These are phyloP conservation scores for Malacosoma neustria DNA, from an alignment of 2,888 invertebrate genomes.

Conservation along the genomic window DNA sequence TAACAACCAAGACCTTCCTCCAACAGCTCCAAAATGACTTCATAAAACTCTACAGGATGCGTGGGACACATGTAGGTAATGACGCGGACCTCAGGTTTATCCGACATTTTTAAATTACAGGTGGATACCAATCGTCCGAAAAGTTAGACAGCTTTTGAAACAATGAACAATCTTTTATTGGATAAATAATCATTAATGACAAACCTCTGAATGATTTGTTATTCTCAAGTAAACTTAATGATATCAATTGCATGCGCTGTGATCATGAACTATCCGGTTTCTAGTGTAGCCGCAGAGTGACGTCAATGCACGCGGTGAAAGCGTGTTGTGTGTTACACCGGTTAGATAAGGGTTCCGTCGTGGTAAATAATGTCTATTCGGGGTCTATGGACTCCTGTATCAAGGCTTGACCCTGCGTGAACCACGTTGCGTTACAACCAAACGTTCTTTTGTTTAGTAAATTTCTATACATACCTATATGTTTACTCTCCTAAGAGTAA, in stretches of 20 bases:
- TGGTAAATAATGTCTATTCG: too few species aligned
- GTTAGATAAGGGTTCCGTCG: conserved; percentile 5
- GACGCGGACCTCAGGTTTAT: conserved; percentile 59
- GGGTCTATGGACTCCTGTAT: too few species aligned
- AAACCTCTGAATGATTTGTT: conserved; percentile 1
- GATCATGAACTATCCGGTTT: conserved; percentile 32
- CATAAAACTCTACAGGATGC: conserved; percentile 76
- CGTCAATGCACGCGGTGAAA: conserved; percentile 15
- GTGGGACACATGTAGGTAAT: conserved; percentile 78
- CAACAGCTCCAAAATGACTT: conserved; percentile 68
- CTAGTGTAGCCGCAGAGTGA: conserved; percentile 13
- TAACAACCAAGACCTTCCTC: conserved; percentile 65
- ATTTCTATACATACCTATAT: too few species aligned
- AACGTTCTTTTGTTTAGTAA: too few species aligned
- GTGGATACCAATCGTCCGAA: not conserved
- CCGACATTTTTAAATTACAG: conserved; percentile 34
- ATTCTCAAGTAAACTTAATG: not conserved
- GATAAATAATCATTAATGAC: not conserved
- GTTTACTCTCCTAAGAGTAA: too few species aligned
- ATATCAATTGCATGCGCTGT: conserved; percentile 18
- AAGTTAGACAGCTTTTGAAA: not conserved
- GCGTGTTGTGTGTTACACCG: conserved; percentile 14
- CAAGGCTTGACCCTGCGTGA: too few species aligned
- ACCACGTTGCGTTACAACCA: too few species aligned
- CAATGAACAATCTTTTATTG: conserved; percentile 3